phyloP scores from a whole-genome alignment of 2,888 invertebrate species.

The Cephonodes hylas region DNA sequence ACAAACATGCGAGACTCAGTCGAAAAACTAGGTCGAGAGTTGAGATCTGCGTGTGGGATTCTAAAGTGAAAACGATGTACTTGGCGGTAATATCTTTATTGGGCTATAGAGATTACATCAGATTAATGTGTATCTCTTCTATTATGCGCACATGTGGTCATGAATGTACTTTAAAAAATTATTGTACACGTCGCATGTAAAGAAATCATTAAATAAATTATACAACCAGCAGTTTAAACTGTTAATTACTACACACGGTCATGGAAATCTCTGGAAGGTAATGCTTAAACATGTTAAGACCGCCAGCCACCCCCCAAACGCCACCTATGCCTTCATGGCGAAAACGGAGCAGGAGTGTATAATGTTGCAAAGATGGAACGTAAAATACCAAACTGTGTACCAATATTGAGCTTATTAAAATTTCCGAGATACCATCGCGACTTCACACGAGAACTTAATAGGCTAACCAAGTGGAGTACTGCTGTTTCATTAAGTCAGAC shows the following conservation, averaged over 20 bases:
- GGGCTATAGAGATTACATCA: background rate
- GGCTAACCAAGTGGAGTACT: background rate
- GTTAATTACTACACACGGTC: too few species aligned
- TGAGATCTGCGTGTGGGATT: slow-evolving; percentile 8
- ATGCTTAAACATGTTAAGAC: too few species aligned
- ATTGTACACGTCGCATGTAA: too few species aligned
- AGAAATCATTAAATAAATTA: too few species aligned
- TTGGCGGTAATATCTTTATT: background rate
- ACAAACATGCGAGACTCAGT: slow-evolving; percentile 7
- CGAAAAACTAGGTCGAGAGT: slow-evolving; percentile 11
- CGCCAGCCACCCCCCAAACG: too few species aligned
- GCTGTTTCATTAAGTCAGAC: slow-evolving; percentile 4
- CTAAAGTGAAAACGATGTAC: slow-evolving; percentile 6
- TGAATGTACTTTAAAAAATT: too few species aligned
- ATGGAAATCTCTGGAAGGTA: too few species aligned
- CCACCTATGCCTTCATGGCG: too few species aligned
- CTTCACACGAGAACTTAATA: background rate
- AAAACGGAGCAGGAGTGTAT: too few species aligned
- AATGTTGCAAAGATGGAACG: too few species aligned
- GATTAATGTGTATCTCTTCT: background rate
- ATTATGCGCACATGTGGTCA: background rate
- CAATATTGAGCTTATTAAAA: background rate
- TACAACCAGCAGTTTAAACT: too few species aligned
- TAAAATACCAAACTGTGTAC: too few species aligned
- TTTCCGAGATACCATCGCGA: background rate